These are phyloP conservation scores for Auanema freiburgensis DNA, from an alignment of 2,888 invertebrate species.

Conservation along the genomic window DNA sequence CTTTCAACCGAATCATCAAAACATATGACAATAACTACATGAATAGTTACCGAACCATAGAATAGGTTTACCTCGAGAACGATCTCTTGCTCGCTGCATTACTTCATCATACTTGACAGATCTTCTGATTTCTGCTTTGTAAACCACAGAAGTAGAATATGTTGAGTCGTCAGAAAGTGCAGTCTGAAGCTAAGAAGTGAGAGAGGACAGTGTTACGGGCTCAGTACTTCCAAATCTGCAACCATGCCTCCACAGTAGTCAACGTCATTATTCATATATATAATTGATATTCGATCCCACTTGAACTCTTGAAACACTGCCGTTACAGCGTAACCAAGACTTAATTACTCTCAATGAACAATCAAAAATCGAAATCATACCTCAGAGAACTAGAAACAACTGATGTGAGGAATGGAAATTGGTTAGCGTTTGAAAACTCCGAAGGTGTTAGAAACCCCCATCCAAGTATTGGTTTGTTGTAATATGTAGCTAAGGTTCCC, in stretches of 20 bases:
- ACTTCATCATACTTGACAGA: slow-evolving; percentile 3
- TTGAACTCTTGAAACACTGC: slow-evolving; percentile 25
- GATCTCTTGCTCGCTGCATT: neutral
- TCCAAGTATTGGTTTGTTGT: slow-evolving; percentile 26
- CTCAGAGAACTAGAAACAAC: slow-evolving; percentile 24
- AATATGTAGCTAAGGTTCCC: slow-evolving; percentile 24
- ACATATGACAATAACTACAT: slow-evolving; percentile 36
- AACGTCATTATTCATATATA: slow-evolving; percentile 21
- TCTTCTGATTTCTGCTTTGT: slow-evolving; percentile 7
- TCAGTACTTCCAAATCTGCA: slow-evolving; percentile 24
- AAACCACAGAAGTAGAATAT: slow-evolving; percentile 5
- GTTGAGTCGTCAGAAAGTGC: slow-evolving; percentile 7
- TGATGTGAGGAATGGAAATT: slow-evolving; percentile 28
- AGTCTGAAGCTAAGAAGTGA: slow-evolving; percentile 1
- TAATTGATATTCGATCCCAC: slow-evolving; percentile 25
- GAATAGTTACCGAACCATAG: too few species aligned
- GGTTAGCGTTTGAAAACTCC: slow-evolving; percentile 18
- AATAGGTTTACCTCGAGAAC: slow-evolving; percentile 14
- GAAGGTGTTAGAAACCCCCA: slow-evolving; percentile 34
- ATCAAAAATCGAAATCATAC: neutral
- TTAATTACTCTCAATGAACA: slow-evolving; percentile 5
- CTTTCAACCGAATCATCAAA: slow-evolving; percentile 32
- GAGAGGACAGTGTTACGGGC: too few species aligned
- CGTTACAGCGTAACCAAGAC: slow-evolving; percentile 25
- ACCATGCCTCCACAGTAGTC: slow-evolving; percentile 28